phyloP scores from a whole-genome alignment of 2,113 vertebrate genomes.

The Ictidomys tridecemlineatus region DNA sequence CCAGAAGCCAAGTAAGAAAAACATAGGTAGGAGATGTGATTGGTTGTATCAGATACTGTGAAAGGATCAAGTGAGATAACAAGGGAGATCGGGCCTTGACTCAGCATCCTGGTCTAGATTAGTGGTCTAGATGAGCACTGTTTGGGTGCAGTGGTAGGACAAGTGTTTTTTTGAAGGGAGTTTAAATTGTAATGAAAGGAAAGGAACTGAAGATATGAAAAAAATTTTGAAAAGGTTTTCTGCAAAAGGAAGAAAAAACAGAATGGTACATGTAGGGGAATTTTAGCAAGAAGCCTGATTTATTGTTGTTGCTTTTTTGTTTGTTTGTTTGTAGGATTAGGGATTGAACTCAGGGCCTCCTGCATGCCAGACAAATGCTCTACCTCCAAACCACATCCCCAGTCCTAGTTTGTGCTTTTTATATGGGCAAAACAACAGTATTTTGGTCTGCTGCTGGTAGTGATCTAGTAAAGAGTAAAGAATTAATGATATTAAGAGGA shows the following conservation, averaged over 20 bases:
- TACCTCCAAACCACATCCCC: no score
- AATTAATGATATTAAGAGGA: neutral
- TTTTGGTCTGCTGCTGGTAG: neutral
- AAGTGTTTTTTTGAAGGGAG: neutral
- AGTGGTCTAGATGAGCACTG: neutral
- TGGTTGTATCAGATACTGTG: neutral
- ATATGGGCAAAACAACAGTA: neutral
- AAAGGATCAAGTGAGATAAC: neutral
- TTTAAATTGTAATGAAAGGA: neutral
- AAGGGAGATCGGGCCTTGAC: neutral
- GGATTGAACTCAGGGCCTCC: no score
- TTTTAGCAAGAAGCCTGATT: neutral
- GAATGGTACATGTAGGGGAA: neutral
- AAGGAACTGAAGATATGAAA: neutral
- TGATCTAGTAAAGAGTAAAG: neutral
- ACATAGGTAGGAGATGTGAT: neutral
- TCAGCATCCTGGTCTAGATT: neutral
- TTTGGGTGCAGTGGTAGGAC: neutral
- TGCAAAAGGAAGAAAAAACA: conserved; percentile 4
- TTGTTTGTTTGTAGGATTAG: no score
- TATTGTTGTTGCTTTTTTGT: neutral
- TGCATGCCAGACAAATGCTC: no score
- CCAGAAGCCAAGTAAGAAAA: neutral
- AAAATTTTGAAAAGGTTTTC: neutral
- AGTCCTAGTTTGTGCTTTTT: neutral